Evolutionary conservation across 1,140 invertebrate genomes (phyloP), one percentile per base, ranked within the genome.

Genomic region (Achatina immaculata): DNA sequence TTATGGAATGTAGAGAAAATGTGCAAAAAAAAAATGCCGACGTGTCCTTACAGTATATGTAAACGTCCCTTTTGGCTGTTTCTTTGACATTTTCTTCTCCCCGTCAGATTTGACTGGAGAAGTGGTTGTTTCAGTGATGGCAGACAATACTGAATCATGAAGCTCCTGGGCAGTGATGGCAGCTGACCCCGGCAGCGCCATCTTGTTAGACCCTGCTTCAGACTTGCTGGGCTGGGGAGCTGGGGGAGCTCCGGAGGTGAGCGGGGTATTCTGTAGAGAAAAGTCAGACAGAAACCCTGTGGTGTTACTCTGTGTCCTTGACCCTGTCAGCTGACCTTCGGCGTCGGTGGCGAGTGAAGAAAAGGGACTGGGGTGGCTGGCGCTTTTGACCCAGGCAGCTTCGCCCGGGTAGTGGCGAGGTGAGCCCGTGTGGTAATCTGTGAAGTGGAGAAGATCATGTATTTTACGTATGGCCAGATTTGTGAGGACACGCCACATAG

Each of bases 1-100:
- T n/a, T n/a, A n/a, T n/a, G n/a, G n/a, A n/a, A n/a, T n/a, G n/a
- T n/a, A n/a, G n/a, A n/a, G n/a, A n/a, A n/a, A n/a, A n/a, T n/a
- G n/a, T n/a, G n/a, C n/a, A n/a, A n/a, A n/a, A n/a, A n/a, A n/a
- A n/a, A n/a, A n/a, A n/a, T n/a, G n/a, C n/a, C n/a, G n/a, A 78
- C 55, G 14, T 51, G 45, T 51, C 3, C 82, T 42, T 75, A 83
- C 82, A 24, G 48, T 72, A 62, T 84, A 83, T 62, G 72, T 69
- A 68, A 84, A 43, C 0, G 82, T 83, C 6, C 83, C 84, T 36
- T 80, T 81, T 24, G 83, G 84, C 62, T 68, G 42, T 40, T 86
- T 82, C 45, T 43, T 72, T 31, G 48, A 55, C n/a, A 72, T 28
- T 38, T 74, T 81, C 58, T 80, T 83, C 72, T 84, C 77, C 24